A percentile compares a stretch with the other conserved stretches of the same genome.
Conservation (phyloP, 2,113 vertebrate species). For the Halichoeres trimaculatus region DNA sequence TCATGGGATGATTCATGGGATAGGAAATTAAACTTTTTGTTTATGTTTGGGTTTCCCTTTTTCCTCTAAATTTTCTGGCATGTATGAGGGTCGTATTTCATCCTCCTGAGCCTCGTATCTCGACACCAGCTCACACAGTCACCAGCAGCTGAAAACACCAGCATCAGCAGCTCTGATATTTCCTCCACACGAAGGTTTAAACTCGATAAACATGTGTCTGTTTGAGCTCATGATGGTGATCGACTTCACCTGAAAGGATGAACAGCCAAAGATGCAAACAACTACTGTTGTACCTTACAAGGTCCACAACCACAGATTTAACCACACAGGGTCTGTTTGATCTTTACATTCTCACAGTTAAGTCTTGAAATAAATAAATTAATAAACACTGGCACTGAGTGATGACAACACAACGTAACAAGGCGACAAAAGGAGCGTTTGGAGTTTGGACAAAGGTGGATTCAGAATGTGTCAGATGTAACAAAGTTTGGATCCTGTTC, state of each 20-base stretch:
- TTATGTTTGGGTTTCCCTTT: not conserved
- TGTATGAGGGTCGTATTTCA: not conserved
- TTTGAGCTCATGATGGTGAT: constrained; percentile 19
- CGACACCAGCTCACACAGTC: not conserved
- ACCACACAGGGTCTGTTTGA: constrained; percentile 40
- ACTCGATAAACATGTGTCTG: too few species aligned
- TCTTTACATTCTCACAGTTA: constrained; percentile 66
- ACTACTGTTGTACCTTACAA: constrained; percentile 49
- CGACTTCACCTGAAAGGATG: constrained; percentile 14
- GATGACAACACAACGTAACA: constrained; percentile 48
- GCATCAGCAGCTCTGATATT: constrained; percentile 17
- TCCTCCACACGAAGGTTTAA: not conserved
- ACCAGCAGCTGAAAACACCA: constrained; percentile 4
- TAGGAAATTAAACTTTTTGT: not conserved
- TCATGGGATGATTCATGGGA: constrained; percentile 8
- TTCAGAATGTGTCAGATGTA: constrained; percentile 45
- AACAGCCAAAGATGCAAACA: constrained; percentile 14
- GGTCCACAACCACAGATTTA: constrained; percentile 50
- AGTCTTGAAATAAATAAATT: constrained; percentile 69
- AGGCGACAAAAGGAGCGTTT: constrained; percentile 44
- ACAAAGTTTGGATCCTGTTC: constrained; percentile 55
- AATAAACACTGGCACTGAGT: constrained; percentile 57
- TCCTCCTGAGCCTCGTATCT: not conserved
- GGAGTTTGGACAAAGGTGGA: constrained; percentile 44
- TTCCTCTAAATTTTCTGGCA: not conserved